phyloP scores from a whole-genome alignment of 2,888 invertebrate species.

The Ethmia dodecea region DNA sequence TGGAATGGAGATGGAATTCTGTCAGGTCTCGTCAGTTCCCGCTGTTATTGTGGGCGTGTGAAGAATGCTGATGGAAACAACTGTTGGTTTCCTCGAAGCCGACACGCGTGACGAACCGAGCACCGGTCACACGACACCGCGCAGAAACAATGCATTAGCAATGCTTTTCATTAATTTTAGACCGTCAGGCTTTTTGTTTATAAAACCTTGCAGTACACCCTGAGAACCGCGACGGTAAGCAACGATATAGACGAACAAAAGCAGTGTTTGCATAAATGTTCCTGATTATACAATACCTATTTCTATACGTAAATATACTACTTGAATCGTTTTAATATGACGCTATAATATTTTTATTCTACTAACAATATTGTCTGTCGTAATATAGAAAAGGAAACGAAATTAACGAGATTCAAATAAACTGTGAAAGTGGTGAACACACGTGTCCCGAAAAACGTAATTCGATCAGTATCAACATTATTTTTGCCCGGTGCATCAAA shows the following conservation, averaged over 20 bases:
- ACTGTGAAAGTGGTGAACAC: slow-evolving; percentile 37
- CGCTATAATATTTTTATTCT: background rate
- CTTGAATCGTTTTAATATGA: background rate
- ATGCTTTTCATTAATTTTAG: slow-evolving; percentile 57
- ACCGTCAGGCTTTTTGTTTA: slow-evolving; percentile 35
- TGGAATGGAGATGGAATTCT: slow-evolving; percentile 43
- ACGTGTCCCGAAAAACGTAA: slow-evolving; percentile 31
- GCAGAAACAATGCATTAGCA: slow-evolving; percentile 60
- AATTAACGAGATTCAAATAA: slow-evolving; percentile 22
- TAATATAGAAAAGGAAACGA: background rate
- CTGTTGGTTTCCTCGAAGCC: slow-evolving; percentile 68
- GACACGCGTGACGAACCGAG: slow-evolving; percentile 58
- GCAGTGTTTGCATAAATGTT: slow-evolving; percentile 31
- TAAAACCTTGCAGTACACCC: slow-evolving; percentile 32
- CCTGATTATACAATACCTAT: slow-evolving; percentile 25
- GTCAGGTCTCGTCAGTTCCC: slow-evolving; percentile 16
- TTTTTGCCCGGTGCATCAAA: slow-evolving; percentile 32
- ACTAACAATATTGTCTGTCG: background rate
- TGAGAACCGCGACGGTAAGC: slow-evolving; percentile 29
- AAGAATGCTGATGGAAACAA: slow-evolving; percentile 67
- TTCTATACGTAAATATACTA: slow-evolving; percentile 1
- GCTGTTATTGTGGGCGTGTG: slow-evolving; percentile 49
- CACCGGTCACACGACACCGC: slow-evolving; percentile 63
- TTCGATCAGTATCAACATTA: slow-evolving; percentile 23
- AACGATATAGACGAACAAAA: slow-evolving; percentile 27